Conservation (phyloP, 2,113 vertebrate genomes). For the Typhlomys cinereus region DNA sequence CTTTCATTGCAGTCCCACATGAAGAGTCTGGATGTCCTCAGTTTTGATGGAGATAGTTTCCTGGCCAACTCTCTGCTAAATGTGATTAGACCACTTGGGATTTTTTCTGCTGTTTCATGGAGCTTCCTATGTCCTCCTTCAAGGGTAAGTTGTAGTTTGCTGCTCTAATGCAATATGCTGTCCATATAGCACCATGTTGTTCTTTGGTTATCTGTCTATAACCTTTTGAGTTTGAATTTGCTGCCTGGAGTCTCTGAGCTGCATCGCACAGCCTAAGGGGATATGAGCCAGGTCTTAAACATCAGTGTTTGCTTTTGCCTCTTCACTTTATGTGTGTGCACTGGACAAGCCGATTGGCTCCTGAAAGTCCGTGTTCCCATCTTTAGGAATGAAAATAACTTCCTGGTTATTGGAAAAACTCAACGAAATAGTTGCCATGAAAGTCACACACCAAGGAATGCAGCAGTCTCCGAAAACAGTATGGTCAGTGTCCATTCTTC, state of each 20-base stretch:
- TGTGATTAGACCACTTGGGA: too few species aligned
- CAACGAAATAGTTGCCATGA: neutral
- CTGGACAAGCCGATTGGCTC: neutral
- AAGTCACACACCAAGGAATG: neutral
- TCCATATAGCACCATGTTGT: neutral
- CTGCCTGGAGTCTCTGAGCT: neutral
- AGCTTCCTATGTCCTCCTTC: neutral
- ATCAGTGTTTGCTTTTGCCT: too few species aligned
- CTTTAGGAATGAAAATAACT: neutral
- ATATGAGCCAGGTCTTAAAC: neutral
- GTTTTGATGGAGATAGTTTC: too few species aligned
- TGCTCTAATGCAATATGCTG: too few species aligned
- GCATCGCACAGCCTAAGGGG: neutral
- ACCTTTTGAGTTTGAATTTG: neutral
- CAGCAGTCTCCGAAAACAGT: neutral
- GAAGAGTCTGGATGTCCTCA: neutral
- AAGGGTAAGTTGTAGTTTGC: neutral
- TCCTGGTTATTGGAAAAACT: neutral
- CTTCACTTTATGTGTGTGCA: neutral
- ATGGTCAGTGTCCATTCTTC: neutral
- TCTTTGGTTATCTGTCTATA: neutral
- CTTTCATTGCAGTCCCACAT: neutral
- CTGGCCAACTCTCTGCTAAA: neutral
- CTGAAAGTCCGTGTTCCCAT: neutral
- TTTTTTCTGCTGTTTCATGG: neutral